phyloP scores from a whole-genome alignment of 2,113 vertebrate genomes.

The Onychostruthus taczanowskii region DNA sequence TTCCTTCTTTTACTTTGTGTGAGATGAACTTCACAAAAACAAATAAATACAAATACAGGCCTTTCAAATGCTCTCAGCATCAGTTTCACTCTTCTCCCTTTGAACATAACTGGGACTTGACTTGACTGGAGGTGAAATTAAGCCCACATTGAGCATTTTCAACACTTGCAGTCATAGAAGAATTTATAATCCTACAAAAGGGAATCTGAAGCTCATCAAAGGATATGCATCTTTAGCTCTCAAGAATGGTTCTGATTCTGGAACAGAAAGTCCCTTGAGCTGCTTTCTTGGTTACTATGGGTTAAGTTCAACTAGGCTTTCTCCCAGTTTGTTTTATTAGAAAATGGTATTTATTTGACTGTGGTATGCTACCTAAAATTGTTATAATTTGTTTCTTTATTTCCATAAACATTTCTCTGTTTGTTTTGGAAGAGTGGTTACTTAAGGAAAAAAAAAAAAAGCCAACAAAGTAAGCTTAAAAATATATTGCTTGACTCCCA shows the following conservation, averaged over 20 bases:
- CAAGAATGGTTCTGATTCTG: not conserved
- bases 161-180: not conserved
- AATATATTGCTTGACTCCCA: not conserved
- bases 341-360: conserved; percentile 61
- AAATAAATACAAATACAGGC: not conserved
- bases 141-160: not conserved
- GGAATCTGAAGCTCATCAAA: not conserved
- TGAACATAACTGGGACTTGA: not conserved
- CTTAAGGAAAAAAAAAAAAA: not conserved
- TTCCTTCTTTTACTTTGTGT: not conserved
- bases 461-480: not conserved
- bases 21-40: not conserved
- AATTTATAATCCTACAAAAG: not conserved
- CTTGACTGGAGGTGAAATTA: not conserved
- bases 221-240: not conserved
- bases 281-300: conserved; percentile 4
- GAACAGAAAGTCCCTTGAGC: not conserved
- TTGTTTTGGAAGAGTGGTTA: conserved; percentile 46
- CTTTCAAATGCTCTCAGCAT: not conserved
- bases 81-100: not conserved
- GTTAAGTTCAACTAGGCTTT: conserved; percentile 48
- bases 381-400: conserved; percentile 56
- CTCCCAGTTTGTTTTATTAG: conserved; percentile 56
- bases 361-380: conserved; percentile 58
- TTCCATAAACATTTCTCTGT: conserved; percentile 53